These are phyloP conservation scores for Eupithecia exiguata DNA, from an alignment of 2,888 invertebrate genomes.

Conservation along the genomic window DNA sequence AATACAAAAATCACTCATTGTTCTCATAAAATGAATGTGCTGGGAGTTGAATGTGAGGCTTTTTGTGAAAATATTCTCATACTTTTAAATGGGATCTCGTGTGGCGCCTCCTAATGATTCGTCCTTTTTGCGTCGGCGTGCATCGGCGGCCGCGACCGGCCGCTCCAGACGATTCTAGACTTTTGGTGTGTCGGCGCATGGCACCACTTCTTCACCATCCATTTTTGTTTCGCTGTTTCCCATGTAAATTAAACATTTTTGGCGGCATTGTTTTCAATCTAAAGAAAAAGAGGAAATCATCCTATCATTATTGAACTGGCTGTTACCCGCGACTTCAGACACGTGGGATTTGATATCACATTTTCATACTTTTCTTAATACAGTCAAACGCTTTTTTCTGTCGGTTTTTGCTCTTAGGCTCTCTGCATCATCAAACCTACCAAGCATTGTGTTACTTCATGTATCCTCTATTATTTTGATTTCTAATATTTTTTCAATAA, in stretches of 20 bases:
- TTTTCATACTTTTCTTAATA: no score
- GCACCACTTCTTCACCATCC: constrained; percentile 69
- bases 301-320: constrained; percentile 15
- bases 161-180: constrained; percentile 70
- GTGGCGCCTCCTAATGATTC: constrained; percentile 84
- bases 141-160: constrained; percentile 55
- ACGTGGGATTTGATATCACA: no score
- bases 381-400: no score
- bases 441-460: no score
- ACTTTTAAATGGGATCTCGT: constrained; percentile 83
- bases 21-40: constrained; percentile 85
- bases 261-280: constrained; percentile 73
- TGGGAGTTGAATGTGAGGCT: constrained; percentile 82
- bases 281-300: constrained; percentile 18
- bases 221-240: constrained; percentile 74
- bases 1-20: constrained; percentile 84
- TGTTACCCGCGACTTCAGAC: no score
- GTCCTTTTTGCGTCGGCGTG: constrained; percentile 80
- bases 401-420: no score
- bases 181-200: constrained; percentile 80
- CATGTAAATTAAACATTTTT: constrained; percentile 81
- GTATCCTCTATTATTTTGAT: no score
- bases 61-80: constrained; percentile 84
- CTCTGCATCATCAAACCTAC: no score
- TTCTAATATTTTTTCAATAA: no score